phyloP scores from a whole-genome alignment of 1,140 invertebrate species.

The Chrysomallon squamiferum region DNA sequence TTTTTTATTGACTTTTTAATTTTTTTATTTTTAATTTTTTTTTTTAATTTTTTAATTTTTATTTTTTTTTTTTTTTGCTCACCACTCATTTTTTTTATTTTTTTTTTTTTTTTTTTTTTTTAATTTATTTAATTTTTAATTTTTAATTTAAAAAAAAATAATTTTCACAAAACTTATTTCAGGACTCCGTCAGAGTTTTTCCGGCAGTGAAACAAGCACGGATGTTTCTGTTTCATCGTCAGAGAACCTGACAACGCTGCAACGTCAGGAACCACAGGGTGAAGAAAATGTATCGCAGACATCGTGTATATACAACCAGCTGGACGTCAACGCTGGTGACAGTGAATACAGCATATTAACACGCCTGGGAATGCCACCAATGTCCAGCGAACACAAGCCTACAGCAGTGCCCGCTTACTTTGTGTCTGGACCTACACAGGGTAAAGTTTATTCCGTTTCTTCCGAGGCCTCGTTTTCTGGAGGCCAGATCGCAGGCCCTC shows the following conservation, averaged over 20 bases:
- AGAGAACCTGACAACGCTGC: constrained; percentile 88
- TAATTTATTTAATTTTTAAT: too few relatives aligned
- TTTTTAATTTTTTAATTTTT: too few relatives aligned
- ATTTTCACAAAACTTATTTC: neutral
- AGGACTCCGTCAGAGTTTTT: constrained; percentile 60
- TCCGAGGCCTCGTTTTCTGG: neutral
- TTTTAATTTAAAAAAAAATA: too few relatives aligned
- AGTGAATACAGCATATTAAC: constrained; percentile 66
- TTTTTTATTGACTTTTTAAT: too few relatives aligned
- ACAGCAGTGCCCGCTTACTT: constrained; percentile 22
- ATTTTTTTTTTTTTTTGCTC: too few relatives aligned
- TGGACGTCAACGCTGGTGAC: constrained; percentile 65
- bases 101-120: too few relatives aligned
- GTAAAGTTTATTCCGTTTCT: neutral
- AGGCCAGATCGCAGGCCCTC: constrained; percentile 10
- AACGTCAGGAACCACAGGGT: constrained; percentile 89
- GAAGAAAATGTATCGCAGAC: constrained; percentile 71
- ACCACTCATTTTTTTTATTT: too few relatives aligned
- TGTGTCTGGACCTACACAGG: neutral
- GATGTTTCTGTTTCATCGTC: constrained; percentile 86
- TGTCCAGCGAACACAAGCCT: neutral
- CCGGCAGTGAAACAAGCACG: constrained; percentile 79
- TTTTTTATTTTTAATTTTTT: too few relatives aligned
- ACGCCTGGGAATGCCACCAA: constrained; percentile 58
- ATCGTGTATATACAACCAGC: constrained; percentile 25